phyloP scores from a whole-genome alignment of 2,797 vertebrate species.

The Thripadectes ignobilis region DNA sequence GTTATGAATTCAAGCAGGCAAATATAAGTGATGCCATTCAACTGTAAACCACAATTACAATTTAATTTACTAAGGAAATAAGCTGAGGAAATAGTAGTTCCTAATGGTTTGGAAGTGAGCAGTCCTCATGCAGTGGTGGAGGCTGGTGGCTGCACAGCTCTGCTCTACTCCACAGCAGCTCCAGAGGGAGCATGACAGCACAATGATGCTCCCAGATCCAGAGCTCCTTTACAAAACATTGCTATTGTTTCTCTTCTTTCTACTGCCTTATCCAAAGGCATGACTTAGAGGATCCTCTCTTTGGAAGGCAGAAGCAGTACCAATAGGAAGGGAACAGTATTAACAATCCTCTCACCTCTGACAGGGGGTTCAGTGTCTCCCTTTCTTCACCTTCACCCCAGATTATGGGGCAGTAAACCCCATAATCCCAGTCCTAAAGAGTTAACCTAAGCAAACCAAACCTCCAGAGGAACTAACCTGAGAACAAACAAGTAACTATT shows the following conservation, averaged over 20 bases:
- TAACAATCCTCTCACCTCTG: neutral
- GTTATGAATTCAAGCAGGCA: neutral
- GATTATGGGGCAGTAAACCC: neutral
- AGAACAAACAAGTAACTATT: neutral
- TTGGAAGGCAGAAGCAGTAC: neutral
- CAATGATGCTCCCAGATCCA: neutral
- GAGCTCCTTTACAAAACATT: neutral
- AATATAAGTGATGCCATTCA: neutral
- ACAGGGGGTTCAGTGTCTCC: neutral
- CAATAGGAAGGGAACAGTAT: neutral
- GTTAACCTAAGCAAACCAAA: neutral
- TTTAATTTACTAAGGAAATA: constrained; percentile 18
- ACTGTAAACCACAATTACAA: neutral
- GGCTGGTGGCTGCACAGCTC: fast-evolving
- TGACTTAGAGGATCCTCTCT: neutral
- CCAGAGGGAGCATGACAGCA: fast-evolving
- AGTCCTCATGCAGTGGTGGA: fast-evolving
- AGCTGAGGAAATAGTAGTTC: neutral
- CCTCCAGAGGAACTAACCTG: neutral
- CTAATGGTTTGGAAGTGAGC: neutral
- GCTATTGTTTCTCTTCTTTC: neutral
- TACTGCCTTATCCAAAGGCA: neutral
- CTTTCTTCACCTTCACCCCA: neutral
- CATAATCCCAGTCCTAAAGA: neutral
- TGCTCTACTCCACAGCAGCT: fast-evolving